Evolutionary conservation across 2,113 vertebrate genomes (phyloP).

Genomic region (Lepisosteus osseus): DNA sequence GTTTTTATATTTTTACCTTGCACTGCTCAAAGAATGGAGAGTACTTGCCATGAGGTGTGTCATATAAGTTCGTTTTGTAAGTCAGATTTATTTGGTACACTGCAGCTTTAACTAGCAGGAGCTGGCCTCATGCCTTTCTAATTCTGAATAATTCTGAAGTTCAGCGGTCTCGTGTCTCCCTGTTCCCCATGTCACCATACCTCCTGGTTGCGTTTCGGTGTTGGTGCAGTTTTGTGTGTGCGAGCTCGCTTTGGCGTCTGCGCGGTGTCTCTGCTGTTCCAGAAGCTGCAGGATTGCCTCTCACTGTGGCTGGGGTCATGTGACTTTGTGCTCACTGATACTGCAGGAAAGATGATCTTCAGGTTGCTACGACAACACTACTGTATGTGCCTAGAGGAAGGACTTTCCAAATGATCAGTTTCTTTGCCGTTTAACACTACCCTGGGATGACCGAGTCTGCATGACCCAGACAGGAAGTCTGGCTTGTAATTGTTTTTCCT

Average conservation of each 20-base stretch:
- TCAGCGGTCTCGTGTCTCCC: too few relatives aligned
- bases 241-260: not conserved
- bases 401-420: constrained; percentile 48
- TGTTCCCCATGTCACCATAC: too few relatives aligned
- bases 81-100: too few relatives aligned
- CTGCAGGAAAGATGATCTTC: constrained; percentile 47
- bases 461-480: constrained; percentile 43
- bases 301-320: constrained; percentile 22
- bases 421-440: constrained; percentile 45
- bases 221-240: not conserved
- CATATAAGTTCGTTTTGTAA: too few relatives aligned
- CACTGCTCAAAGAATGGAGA: too few relatives aligned
- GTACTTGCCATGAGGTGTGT: too few relatives aligned
- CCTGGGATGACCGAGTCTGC: constrained; percentile 36
- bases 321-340: constrained; percentile 40
- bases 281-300: constrained; percentile 12
- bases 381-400: constrained; percentile 40
- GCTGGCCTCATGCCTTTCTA: too few relatives aligned
- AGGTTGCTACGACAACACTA: constrained; percentile 71
- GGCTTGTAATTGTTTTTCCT: constrained; percentile 35
- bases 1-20: not conserved
- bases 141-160: too few relatives aligned
- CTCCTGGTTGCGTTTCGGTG: not conserved
- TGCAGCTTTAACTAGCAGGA: too few relatives aligned
- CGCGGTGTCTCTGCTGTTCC: not conserved